These are phyloP conservation scores for Notothenia coriiceps DNA, from an alignment of 2,113 vertebrate genomes.

Conservation along the genomic window DNA sequence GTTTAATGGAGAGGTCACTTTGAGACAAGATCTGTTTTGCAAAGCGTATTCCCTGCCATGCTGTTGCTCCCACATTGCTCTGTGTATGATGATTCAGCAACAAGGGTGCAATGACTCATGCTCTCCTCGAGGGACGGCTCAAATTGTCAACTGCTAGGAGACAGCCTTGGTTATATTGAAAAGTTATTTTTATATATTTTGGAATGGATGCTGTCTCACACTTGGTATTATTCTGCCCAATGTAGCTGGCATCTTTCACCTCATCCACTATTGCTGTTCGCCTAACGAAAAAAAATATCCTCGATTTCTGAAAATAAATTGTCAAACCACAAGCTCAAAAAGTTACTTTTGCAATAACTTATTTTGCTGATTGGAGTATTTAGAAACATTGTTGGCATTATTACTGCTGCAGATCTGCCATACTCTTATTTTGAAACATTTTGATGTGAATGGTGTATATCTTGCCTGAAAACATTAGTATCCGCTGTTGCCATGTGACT, in stretches of 20 bases:
- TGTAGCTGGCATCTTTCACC: neutral
- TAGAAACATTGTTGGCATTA: neutral
- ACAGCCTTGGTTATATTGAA: neutral
- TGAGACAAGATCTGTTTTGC: neutral
- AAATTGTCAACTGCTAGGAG: neutral
- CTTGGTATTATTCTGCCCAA: neutral
- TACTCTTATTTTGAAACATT: neutral
- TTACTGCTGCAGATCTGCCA: neutral
- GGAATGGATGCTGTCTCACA: neutral
- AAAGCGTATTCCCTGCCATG: neutral
- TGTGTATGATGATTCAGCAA: neutral
- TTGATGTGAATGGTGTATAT: neutral
- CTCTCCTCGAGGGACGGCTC: neutral
- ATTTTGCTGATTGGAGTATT: constrained; percentile 3
- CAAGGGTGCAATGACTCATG: neutral
- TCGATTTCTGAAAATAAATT: neutral
- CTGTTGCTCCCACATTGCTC: neutral
- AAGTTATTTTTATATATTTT: neutral
- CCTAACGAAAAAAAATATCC: neutral
- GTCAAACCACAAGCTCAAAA: neutral
- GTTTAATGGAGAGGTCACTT: neutral
- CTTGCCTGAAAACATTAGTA: neutral
- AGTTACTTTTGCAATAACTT: constrained; percentile 1
- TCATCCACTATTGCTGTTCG: neutral
- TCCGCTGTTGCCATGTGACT: neutral